Base-by-base conservation (phyloP, 2,888 invertebrate species). In the Notodonta ziczac region DNA sequence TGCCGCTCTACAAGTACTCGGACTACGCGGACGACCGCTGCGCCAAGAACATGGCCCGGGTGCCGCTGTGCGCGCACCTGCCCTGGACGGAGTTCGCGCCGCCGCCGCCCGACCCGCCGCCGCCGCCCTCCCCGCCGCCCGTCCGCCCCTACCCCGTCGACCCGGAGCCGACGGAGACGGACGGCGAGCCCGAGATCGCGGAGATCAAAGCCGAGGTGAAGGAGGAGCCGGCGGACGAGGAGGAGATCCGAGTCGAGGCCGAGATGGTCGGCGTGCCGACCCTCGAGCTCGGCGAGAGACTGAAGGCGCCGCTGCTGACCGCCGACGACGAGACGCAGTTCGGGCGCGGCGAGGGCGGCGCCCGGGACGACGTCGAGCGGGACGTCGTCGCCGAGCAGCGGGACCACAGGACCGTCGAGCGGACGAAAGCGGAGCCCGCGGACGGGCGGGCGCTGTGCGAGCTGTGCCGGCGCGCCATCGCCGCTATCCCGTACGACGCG, bases 21-120 rank as follows among this genome's bases (percentile, higher is more conserved):
- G 94, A 94, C 76, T 91, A 93, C 77, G 92, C 94, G 42, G 91
- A 92, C 78, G 94, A 94, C 65, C 85, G 83, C 70, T 92, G 92
- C 77, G 85, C 81, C 54, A 94, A 94, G 73, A 93, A 94, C 67
- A 74, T 91, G 80, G 73, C 85, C 32, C 77, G 81, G 6, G 86
- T 93, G 42, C 85, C 88, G 35, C 72, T 94, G 13, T 90, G 91
- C 64, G 48, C 70, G 52, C 82, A 86, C 42, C 69, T 91, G 46
- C 91, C 93, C 2, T 87, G 86, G 85, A 86, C 85, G 67, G 82
- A 85, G 74, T 91, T 90, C 81, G 91, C 91, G 32, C 91, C 92
- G 5, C 56, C 84, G 5, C 91, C 91, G 2, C 91, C 91, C 1
- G 78, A 79, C 0, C 86, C 81, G 0, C 88, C 91, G 0, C 86